Evolutionary conservation across 2,888 invertebrate species (phyloP).

Genomic region (Calliphora vomitoria): DNA sequence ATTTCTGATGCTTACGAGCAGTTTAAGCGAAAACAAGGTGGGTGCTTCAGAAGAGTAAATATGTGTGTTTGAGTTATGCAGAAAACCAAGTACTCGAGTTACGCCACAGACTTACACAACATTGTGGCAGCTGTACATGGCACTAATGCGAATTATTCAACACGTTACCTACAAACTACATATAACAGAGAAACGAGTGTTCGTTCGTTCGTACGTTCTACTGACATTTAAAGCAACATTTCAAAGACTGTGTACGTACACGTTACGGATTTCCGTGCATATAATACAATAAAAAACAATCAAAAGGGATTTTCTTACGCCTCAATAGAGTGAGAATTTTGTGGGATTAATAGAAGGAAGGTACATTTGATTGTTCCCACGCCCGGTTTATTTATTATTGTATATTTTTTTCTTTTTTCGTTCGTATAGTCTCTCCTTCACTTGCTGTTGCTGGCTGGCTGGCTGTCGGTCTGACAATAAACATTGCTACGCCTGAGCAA

Average conservation of each 20-base stretch:
- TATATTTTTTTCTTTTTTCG: not conserved
- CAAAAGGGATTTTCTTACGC: constrained; percentile 68
- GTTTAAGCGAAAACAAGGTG: constrained; percentile 70
- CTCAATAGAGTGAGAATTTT: constrained; percentile 73
- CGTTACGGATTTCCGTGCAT: constrained; percentile 73
- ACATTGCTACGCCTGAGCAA: constrained; percentile 74
- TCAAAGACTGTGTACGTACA: constrained; percentile 33
- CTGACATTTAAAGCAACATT: constrained; percentile 24
- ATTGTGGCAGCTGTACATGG: constrained; percentile 77
- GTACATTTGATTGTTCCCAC: constrained; percentile 79
- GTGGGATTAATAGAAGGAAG: constrained; percentile 71
- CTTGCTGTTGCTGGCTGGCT: constrained; percentile 44
- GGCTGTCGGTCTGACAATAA: constrained; percentile 51
- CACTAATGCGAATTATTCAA: constrained; percentile 80
- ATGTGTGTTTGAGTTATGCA: not conserved
- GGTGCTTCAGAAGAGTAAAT: constrained; percentile 62
- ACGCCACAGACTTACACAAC: constrained; percentile 77
- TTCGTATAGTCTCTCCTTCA: not conserved
- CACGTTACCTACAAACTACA: constrained; percentile 71
- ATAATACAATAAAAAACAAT: constrained; percentile 60
- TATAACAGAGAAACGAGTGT: not conserved
- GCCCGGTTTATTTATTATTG: no score
- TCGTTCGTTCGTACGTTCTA: no score
- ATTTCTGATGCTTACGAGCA: constrained; percentile 37
- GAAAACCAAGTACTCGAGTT: constrained; percentile 75